Base-by-base conservation (phyloP, 2,113 vertebrate genomes). In the Synchiropus splendidus region DNA sequence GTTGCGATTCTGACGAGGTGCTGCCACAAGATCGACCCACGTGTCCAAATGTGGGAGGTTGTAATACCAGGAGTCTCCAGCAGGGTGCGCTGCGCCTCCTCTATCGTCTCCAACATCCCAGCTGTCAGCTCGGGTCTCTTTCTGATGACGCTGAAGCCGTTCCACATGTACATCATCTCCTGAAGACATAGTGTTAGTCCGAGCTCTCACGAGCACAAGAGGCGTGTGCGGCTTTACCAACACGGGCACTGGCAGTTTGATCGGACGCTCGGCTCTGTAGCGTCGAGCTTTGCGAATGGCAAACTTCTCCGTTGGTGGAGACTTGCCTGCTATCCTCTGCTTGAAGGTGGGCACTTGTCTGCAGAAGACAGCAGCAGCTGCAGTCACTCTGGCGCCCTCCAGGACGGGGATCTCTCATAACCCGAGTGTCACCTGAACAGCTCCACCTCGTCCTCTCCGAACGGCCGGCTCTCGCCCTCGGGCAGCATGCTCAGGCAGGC, bases 141-240 rank as follows among this genome's bases (percentile, higher is more conserved):
- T 21, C 74, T 81, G 61, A 88, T 83, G 68, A 89, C 82, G 5
- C 83, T 77, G 58, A 88, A 89, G 12, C 86, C 86, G 12, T 88
- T 87, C 87, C 88, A 89, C 78, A 89, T 87, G 73, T 89, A 89
- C 87, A 89, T 89, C 85, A 89, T 89, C 67, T 88, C 86, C 86
- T 87, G 50, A 9, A 70, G 60, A 0, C 18, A n/a, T 41, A 12
- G 34, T 11, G 27, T 8, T 10, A 12, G 6, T 11, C 1, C 8
- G 18, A 4, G n/a, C 51, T 21, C 2, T 12, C 45, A 12, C 32
- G 30, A 14, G 4, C 5, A 16, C 13, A 5, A 6, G 10, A 39
- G 36, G 4, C 44, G 32, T 33, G 31, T 10, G 1, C 6, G 12
- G 36, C 14, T 67, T 77, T 70, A 89, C 87, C 77, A 89, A 76